Conservation (phyloP, 2,888 invertebrate genomes). For the Brenthis hecate region DNA sequence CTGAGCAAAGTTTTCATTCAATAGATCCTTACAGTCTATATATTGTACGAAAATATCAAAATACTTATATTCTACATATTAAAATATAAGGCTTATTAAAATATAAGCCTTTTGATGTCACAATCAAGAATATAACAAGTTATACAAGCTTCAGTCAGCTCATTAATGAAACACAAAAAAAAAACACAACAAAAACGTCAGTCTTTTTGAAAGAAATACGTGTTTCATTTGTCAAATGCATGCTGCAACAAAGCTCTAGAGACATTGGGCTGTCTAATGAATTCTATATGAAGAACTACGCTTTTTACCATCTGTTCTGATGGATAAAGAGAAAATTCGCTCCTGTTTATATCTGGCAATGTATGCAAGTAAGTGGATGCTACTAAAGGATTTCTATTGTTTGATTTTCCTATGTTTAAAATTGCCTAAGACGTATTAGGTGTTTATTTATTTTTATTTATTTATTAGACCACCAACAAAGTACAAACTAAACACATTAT, state of each 20-base stretch:
- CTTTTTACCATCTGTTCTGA: constrained; percentile 12
- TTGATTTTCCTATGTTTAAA: neutral
- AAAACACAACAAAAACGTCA: constrained; percentile 23
- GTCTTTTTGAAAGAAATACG: constrained; percentile 29
- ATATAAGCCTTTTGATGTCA: too few species aligned
- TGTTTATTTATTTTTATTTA: neutral
- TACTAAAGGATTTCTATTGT: too few species aligned
- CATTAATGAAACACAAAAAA: constrained; percentile 19
- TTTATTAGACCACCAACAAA: too few species aligned
- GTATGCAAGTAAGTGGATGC: neutral
- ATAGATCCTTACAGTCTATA: too few species aligned
- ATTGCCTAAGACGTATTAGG: neutral
- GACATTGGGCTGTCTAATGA: constrained; percentile 31
- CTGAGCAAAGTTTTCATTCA: too few species aligned
- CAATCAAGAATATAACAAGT: too few species aligned
- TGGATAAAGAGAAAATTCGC: constrained; percentile 7
- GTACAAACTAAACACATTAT: too few species aligned
- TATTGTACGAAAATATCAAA: too few species aligned
- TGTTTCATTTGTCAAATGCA: constrained; percentile 33
- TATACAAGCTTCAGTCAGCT: constrained; percentile 13
- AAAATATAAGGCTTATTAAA: too few species aligned
- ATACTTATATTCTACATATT: too few species aligned
- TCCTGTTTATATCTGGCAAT: neutral
- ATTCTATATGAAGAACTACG: constrained; percentile 34
- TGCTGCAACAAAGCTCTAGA: constrained; percentile 30